A percentile compares a stretch with the other conserved stretches of the same genome.
These are phyloP conservation scores for Meiosimyza platycephala DNA, from an alignment of 2,888 invertebrate genomes.

Conservation along the genomic window DNA sequence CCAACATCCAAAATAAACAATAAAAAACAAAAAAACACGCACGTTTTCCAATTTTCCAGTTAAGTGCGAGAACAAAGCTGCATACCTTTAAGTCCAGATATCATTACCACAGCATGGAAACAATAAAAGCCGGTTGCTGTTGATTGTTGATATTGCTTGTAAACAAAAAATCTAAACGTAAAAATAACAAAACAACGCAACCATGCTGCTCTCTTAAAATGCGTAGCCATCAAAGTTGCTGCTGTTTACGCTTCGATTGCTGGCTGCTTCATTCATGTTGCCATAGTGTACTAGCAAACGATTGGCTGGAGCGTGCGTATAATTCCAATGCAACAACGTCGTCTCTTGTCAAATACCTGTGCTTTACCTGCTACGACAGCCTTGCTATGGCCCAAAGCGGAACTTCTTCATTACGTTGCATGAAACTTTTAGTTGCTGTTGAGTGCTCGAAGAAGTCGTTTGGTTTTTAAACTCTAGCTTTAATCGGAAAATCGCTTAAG, in stretches of 20 bases:
- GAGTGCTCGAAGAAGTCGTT: conserved; percentile 32
- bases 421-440: conserved; percentile 36
- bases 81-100: background rate
- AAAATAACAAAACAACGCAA: background rate
- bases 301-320: background rate
- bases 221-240: background rate
- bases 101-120: background rate
- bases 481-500: background rate
- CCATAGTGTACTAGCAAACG: conserved; percentile 11
- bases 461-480: background rate
- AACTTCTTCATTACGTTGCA: conserved; percentile 15
- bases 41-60: conserved; percentile 18
- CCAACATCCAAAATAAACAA: conserved; percentile 1
- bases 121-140: conserved; percentile 9
- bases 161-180: conserved; percentile 27
- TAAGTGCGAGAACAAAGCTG: background rate
- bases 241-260: conserved; percentile 32
- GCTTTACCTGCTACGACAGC: conserved; percentile 3
- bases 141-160: conserved; percentile 21
- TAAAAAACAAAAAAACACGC: too few relatives aligned
- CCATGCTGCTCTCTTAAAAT: too few relatives aligned
- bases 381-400: background rate
- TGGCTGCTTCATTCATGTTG: conserved; percentile 17
- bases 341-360: conserved; percentile 1
- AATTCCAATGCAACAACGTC: background rate